Evolutionary conservation across 2,113 vertebrate species (phyloP).

Genomic region (Rana temporaria): DNA sequence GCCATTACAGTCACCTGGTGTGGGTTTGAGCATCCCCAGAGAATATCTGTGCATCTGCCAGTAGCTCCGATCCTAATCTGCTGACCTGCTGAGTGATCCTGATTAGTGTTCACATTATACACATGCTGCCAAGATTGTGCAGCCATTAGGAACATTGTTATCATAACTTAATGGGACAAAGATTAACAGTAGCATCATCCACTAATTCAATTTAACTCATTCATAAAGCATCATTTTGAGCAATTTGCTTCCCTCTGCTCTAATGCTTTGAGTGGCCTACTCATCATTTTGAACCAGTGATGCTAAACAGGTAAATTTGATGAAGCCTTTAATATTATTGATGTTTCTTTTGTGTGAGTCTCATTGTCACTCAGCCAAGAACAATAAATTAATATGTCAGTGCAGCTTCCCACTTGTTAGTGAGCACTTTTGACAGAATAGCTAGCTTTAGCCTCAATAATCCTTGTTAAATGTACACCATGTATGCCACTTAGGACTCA

Average conservation of each 20-base stretch:
- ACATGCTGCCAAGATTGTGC: constrained; percentile 57
- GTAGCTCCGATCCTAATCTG: constrained; percentile 68
- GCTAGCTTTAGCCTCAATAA: constrained; percentile 7
- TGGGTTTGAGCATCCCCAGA: constrained; percentile 70
- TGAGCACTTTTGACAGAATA: constrained; percentile 7
- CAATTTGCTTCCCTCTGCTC: constrained; percentile 60
- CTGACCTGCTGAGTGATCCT: constrained; percentile 64
- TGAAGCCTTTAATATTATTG: constrained; percentile 50
- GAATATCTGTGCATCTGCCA: constrained; percentile 80
- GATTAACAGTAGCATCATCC: constrained; percentile 61
- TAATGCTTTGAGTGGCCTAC: constrained; percentile 59
- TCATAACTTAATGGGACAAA: constrained; percentile 64
- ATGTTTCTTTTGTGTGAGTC: constrained; percentile 38
- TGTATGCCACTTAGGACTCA: constrained; percentile 8
- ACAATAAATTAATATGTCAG: constrained; percentile 51
- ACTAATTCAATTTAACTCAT: constrained; percentile 61
- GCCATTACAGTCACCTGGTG: constrained; percentile 80
- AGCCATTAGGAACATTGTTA: constrained; percentile 58
- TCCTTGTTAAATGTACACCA: constrained; percentile 9
- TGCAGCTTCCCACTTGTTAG: constrained; percentile 35
- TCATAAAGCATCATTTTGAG: constrained; percentile 59
- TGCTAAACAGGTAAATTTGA: constrained; percentile 48
- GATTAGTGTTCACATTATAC: constrained; percentile 62
- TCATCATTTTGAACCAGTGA: constrained; percentile 62
- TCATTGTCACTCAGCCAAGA: constrained; percentile 50